Conservation (phyloP, 2,797 vertebrate genomes). For the Labeo calbasu region DNA sequence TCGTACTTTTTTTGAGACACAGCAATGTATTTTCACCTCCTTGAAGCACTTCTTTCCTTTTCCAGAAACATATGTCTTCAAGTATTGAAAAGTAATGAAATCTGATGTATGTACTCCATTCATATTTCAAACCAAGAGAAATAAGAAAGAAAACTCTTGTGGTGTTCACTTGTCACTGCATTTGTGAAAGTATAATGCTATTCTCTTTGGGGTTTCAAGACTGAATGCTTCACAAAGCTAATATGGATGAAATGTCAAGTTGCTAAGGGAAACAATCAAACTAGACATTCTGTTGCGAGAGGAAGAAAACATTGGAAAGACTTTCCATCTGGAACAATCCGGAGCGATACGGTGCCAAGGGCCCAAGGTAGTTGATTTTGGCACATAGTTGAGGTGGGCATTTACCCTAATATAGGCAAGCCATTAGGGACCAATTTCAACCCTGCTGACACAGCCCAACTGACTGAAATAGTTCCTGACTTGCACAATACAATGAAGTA, state of each 20-base stretch:
- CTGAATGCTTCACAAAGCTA: constrained; percentile 47
- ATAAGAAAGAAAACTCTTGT: constrained; percentile 46
- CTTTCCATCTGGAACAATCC: constrained; percentile 44
- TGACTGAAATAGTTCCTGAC: constrained; percentile 72
- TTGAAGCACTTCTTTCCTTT: background rate
- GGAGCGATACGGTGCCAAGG: constrained; percentile 56
- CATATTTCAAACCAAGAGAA: constrained; percentile 12
- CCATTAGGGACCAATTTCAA: constrained; percentile 71
- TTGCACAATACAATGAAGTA: constrained; percentile 69
- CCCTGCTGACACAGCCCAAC: constrained; percentile 75
- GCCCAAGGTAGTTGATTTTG: constrained; percentile 63
- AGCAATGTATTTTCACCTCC: background rate
- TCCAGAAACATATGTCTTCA: background rate
- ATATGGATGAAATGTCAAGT: constrained; percentile 50
- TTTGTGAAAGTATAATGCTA: constrained; percentile 19
- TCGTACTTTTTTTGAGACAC: background rate
- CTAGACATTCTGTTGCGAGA: constrained; percentile 24
- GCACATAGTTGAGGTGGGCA: constrained; percentile 69
- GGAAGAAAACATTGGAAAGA: constrained; percentile 35
- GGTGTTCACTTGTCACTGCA: constrained; percentile 26
- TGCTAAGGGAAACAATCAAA: constrained; percentile 45
- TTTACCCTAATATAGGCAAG: constrained; percentile 70
- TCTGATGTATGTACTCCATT: background rate
- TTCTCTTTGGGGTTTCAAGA: constrained; percentile 36
- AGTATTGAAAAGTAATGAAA: constrained; percentile 1